Percentiles rank a stretch among this genome's conserved stretches.
phyloP scores from a whole-genome alignment of 2,797 vertebrate genomes.

The Miichthys miiuy region DNA sequence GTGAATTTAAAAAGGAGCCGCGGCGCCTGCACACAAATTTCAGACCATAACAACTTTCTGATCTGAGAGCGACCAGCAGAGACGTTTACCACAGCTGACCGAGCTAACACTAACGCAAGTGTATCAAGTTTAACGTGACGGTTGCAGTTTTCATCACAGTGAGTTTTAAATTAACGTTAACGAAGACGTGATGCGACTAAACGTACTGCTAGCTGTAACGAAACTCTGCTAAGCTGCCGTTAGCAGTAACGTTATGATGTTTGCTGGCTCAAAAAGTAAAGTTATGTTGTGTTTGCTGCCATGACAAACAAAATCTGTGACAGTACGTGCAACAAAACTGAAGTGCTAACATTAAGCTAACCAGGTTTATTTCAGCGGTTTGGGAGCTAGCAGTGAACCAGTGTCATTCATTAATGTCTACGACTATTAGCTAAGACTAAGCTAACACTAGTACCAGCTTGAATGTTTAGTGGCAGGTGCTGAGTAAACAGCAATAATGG shows the following conservation, averaged over 20 bases:
- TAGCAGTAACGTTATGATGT: background rate
- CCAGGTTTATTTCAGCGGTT: background rate
- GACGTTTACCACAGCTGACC: accelerated
- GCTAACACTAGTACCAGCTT: background rate
- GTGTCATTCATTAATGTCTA: background rate
- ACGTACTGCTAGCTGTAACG: background rate
- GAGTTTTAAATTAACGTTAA: background rate
- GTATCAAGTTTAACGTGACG: no score
- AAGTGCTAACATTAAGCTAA: background rate
- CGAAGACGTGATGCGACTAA: background rate
- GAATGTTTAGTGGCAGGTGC: background rate
- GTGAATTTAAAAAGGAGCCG: constrained; percentile 74
- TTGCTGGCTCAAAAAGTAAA: background rate
- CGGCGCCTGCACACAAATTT: accelerated
- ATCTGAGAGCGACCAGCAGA: accelerated
- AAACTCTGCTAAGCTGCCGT: background rate
- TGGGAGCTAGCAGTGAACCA: background rate
- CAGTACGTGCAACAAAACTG: background rate
- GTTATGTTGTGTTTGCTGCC: background rate
- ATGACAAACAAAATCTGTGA: background rate
- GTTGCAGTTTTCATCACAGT: accelerated
- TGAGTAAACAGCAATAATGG: background rate
- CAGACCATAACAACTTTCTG: constrained; percentile 14
- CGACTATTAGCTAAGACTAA: background rate
- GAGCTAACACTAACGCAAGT: constrained; percentile 16